Evolutionary conservation across 2,113 vertebrate genomes (phyloP).

Genomic region (Columba livia): DNA sequence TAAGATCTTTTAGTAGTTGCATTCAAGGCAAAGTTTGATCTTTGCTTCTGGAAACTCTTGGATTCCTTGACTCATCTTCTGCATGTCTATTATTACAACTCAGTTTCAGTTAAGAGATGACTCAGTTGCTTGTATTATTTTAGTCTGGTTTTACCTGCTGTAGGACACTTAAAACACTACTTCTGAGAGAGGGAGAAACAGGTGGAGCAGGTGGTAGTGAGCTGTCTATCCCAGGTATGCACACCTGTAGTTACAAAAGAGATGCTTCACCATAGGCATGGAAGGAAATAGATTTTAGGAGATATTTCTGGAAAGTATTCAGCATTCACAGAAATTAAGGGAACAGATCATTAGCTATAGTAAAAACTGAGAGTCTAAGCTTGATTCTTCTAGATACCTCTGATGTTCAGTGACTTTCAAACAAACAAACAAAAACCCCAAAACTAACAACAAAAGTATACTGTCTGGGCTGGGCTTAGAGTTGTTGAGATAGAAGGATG

Average conservation of each 20-base stretch:
- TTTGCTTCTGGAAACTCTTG: not conserved
- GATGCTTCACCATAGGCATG: not conserved
- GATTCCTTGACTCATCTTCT: not conserved
- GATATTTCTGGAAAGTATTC: not conserved
- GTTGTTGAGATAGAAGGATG: not conserved
- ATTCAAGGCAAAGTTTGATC: not conserved
- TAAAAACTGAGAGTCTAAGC: not conserved
- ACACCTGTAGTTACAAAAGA: not conserved
- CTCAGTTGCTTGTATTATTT: not conserved
- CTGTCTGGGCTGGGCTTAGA: not conserved
- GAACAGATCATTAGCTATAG: not conserved
- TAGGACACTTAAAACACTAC: not conserved
- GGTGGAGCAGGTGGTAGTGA: not conserved
- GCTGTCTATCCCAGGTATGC: rapidly evolving
- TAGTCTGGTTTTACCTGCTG: not conserved
- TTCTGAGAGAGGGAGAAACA: not conserved
- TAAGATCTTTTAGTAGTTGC: not conserved
- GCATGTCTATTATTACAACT: not conserved
- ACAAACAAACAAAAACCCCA: not conserved
- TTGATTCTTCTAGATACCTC: not conserved
- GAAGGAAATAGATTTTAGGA: not conserved
- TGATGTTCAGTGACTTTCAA: not conserved
- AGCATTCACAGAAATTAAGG: not conserved
- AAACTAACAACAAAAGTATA: not conserved
- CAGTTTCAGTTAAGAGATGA: not conserved